Evolutionary conservation across 1,140 invertebrate species (phyloP).

Genomic region (Vanessa tameamea): DNA sequence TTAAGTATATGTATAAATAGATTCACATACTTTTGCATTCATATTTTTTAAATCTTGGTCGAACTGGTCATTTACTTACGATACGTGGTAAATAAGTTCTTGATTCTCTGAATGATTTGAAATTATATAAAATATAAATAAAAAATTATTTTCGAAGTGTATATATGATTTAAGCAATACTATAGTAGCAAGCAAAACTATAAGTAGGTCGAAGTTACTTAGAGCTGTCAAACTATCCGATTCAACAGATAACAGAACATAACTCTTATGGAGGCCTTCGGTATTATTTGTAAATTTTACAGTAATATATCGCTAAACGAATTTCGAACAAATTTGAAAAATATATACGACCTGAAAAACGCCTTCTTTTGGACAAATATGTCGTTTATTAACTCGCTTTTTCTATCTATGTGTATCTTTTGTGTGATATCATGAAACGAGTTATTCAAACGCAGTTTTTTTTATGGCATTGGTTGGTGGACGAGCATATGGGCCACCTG

Average conservation of each 20-base stretch:
- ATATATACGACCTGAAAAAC: background rate
- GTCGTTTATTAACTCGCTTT: background rate
- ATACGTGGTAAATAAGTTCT: no score
- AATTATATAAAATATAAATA: no score
- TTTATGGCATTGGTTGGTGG: no score
- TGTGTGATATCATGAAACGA: no score
- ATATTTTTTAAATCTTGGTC: no score
- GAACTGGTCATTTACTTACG: no score
- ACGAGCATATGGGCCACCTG: no score
- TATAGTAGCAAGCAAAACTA: background rate
- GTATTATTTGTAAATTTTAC: background rate
- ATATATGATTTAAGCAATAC: background rate
- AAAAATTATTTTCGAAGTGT: background rate
- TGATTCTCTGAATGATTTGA: no score
- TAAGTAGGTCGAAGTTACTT: slow-evolving; percentile 6
- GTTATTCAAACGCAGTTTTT: no score
- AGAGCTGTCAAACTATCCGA: background rate
- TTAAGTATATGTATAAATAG: no score
- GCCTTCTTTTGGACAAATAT: no score
- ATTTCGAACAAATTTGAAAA: background rate
- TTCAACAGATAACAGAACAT: background rate
- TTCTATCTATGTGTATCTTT: background rate
- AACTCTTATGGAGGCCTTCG: background rate
- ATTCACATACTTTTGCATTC: no score
- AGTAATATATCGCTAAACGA: background rate